These are phyloP conservation scores for Ooceraea biroi DNA, from an alignment of 1,140 invertebrate species.

Conservation along the genomic window DNA sequence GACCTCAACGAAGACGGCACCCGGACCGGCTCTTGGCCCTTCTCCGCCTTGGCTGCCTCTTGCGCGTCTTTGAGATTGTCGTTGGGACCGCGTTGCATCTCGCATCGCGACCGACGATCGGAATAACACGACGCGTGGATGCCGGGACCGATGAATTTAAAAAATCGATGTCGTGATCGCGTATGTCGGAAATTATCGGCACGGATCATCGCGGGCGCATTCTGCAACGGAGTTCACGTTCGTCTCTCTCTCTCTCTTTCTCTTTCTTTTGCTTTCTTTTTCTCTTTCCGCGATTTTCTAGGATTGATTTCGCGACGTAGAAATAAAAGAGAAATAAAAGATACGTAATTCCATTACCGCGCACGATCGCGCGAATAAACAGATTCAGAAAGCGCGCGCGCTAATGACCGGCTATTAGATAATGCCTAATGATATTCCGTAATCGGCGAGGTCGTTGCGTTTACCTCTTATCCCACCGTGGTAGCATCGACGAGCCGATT, in stretches of 20 bases:
- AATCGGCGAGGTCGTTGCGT: neutral
- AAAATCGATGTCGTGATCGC: too few species aligned
- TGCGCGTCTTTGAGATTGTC: conserved; percentile 24
- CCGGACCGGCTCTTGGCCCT: conserved; percentile 67
- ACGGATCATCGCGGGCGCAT: too few species aligned
- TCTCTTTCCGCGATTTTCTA: too few species aligned
- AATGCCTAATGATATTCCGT: neutral
- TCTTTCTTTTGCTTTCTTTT: too few species aligned
- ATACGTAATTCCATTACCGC: neutral
- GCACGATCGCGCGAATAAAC: neutral
- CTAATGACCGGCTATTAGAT: neutral
- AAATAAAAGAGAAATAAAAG: too few species aligned
- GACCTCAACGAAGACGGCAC: conserved; percentile 81
- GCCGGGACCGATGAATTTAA: too few species aligned
- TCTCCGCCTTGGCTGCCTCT: conserved; percentile 46
- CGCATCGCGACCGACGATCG: conserved; percentile 12
- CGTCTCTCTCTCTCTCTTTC: too few species aligned
- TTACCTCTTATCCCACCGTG: neutral
- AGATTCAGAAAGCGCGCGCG: neutral
- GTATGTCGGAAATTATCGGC: too few species aligned
- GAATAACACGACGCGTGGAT: neutral
- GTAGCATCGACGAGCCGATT: neutral
- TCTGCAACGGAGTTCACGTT: too few species aligned
- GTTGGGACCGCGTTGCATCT: neutral
- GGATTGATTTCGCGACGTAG: too few species aligned